These are phyloP conservation scores for Pogonocichla stellata DNA, from an alignment of 2,113 vertebrate genomes.

Conservation along the genomic window DNA sequence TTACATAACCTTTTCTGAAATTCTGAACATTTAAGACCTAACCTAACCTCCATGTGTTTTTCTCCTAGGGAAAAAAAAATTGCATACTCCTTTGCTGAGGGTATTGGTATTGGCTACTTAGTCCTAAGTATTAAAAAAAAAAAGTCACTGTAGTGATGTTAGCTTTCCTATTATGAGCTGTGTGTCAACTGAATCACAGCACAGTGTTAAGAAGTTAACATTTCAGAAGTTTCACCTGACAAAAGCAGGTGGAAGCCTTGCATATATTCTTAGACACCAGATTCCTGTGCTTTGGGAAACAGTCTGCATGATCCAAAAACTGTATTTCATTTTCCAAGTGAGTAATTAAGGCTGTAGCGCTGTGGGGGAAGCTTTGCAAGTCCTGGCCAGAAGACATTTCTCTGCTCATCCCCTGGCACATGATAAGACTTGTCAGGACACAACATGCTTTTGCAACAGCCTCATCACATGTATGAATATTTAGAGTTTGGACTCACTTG, in stretches of 20 bases:
- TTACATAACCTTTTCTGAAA: not conserved
- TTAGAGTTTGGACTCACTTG: conserved; percentile 40
- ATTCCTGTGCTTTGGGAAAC: not conserved
- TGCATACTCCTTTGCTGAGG: not conserved
- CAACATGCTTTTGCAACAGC: conserved; percentile 30
- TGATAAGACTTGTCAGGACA: conserved; percentile 60
- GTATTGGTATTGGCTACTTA: not conserved
- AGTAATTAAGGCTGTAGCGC: not conserved
- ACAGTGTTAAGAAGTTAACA: not conserved
- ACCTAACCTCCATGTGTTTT: not conserved
- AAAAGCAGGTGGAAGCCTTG: not conserved
- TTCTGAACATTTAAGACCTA: not conserved
- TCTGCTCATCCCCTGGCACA: conserved; percentile 10
- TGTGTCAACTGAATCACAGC: not conserved
- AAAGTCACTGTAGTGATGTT: not conserved
- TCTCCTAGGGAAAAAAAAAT: not conserved
- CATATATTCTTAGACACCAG: not conserved
- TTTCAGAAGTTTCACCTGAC: not conserved
- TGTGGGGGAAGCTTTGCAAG: conserved; percentile 11
- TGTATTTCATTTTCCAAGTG: not conserved
- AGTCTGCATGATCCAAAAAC: not conserved
- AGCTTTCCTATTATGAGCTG: not conserved
- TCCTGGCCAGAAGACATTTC: conserved; percentile 6
- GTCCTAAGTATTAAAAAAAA: not conserved
- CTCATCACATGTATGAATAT: conserved; percentile 52